phyloP scores from a whole-genome alignment of 2,888 invertebrate species.

The Isoperla grammatica region DNA sequence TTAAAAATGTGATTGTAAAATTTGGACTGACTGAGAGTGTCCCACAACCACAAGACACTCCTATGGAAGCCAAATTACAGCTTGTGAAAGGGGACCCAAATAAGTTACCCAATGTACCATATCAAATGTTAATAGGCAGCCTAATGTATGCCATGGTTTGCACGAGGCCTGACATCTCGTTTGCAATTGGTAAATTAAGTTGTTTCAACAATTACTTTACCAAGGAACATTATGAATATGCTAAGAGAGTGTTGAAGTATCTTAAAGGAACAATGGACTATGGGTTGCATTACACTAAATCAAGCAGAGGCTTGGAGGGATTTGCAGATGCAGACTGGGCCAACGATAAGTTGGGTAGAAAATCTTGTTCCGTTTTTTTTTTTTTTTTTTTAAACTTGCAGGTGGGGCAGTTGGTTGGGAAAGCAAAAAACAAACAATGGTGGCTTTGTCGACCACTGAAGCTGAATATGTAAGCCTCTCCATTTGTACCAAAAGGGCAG shows the following conservation, averaged over 20 bases:
- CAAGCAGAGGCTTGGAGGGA: neutral
- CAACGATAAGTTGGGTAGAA: neutral
- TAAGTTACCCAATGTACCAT: neutral
- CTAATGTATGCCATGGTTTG: neutral
- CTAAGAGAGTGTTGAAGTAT: neutral
- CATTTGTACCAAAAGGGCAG: neutral
- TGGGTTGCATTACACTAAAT: neutral
- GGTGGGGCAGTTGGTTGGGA: neutral
- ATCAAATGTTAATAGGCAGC: constrained; percentile 1
- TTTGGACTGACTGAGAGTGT: too few species aligned
- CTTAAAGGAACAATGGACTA: constrained; percentile 5
- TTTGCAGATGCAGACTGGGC: constrained; percentile 13
- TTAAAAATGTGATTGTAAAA: too few species aligned
- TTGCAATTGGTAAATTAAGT: neutral
- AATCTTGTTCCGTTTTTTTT: constrained; percentile 8
- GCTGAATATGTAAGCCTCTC: constrained; percentile 13
- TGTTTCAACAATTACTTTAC: neutral
- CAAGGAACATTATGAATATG: neutral
- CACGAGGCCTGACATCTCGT: constrained; percentile 4
- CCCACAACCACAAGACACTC: too few species aligned
- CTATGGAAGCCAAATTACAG: too few species aligned
- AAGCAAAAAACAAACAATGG: constrained; percentile 7
- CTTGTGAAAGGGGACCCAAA: neutral
- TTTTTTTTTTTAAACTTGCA: neutral
- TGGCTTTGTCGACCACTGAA: constrained; percentile 4